Percentiles rank a stretch among this genome's conserved stretches.
These are phyloP conservation scores for Graptemys geographica DNA, from an alignment of 2,797 vertebrate species.

Conservation along the genomic window DNA sequence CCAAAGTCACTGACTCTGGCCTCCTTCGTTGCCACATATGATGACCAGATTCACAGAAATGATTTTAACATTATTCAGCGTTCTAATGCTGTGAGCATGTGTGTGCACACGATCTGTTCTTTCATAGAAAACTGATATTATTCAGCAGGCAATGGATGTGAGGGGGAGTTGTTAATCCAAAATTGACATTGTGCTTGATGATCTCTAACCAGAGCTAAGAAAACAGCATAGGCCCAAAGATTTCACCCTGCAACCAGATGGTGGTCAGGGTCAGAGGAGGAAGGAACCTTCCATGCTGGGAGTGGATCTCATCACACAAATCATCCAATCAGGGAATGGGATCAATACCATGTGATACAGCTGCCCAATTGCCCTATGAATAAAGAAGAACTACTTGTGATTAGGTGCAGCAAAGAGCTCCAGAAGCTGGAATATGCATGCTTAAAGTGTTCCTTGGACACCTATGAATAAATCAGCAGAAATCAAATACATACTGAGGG, in stretches of 20 bases:
- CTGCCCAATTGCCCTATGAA: slow-evolving; percentile 6
- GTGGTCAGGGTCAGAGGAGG: background rate
- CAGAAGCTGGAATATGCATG: slow-evolving; percentile 11
- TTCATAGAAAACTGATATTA: background rate
- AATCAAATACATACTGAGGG: background rate
- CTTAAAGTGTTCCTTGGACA: background rate
- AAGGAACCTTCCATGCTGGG: background rate
- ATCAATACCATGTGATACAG: background rate
- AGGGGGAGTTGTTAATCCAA: background rate
- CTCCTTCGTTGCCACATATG: background rate
- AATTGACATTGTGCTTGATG: background rate
- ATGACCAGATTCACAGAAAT: background rate
- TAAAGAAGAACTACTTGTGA: background rate
- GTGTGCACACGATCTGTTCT: background rate
- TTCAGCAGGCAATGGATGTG: background rate
- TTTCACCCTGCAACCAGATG: background rate
- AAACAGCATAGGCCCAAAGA: background rate
- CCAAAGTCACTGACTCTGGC: background rate
- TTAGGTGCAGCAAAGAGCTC: slow-evolving; percentile 23
- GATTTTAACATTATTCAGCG: background rate
- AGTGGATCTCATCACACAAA: background rate
- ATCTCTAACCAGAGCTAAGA: background rate
- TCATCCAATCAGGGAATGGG: slow-evolving; percentile 5
- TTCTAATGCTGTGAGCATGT: background rate
- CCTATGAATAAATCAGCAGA: slow-evolving; percentile 22